These are phyloP conservation scores for Oncorhynchus keta DNA, from an alignment of 2,113 vertebrate species.

Conservation along the genomic window DNA sequence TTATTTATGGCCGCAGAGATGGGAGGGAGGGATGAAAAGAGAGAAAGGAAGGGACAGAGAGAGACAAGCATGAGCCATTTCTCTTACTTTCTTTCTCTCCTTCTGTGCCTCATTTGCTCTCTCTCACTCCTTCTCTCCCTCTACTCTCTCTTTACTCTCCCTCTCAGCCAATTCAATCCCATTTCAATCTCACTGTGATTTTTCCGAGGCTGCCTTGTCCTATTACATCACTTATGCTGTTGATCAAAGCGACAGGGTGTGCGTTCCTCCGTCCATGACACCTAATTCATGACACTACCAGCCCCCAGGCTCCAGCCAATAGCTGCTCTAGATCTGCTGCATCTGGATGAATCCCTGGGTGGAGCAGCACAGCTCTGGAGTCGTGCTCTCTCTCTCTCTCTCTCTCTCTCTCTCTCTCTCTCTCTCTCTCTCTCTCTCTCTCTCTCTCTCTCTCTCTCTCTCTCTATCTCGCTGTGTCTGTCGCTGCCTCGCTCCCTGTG, in stretches of 20 bases:
- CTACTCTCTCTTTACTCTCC: constrained; percentile 6
- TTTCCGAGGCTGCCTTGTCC: constrained; percentile 53
- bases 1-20: constrained; percentile 54
- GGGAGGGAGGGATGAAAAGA: constrained; percentile 10
- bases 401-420: too few relatives aligned
- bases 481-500: too few relatives aligned
- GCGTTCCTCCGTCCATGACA: constrained; percentile 65
- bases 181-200: constrained; percentile 62
- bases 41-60: neutral
- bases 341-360: constrained; percentile 24
- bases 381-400: neutral
- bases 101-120: neutral
- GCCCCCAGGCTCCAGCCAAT: constrained; percentile 52
- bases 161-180: constrained; percentile 62
- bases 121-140: neutral
- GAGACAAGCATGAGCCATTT: neutral
- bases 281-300: constrained; percentile 59
- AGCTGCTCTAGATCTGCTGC: constrained; percentile 58
- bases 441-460: too few relatives aligned
- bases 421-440: too few relatives aligned
- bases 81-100: neutral
- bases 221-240: constrained; percentile 65
- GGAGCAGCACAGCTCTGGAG: constrained; percentile 23
- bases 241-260: constrained; percentile 67
- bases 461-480: too few relatives aligned